These are phyloP conservation scores for Sinosuthora webbiana DNA, from an alignment of 2,113 vertebrate species.

Conservation along the genomic window DNA sequence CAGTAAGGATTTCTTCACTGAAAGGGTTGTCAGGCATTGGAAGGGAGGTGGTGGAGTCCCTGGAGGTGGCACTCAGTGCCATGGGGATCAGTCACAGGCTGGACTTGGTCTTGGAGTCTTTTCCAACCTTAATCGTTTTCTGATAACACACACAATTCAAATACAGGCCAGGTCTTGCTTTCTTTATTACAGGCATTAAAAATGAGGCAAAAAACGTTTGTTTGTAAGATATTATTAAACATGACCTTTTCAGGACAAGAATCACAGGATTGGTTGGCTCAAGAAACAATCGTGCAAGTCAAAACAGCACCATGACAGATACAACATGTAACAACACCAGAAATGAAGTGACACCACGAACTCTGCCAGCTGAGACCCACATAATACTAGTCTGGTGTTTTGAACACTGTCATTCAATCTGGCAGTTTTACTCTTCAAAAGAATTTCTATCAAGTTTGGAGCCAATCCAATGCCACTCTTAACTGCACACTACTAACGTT, in stretches of 20 bases:
- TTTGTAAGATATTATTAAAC: not conserved
- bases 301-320: not conserved
- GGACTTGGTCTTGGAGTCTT: not conserved
- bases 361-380: not conserved
- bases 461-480: not conserved
- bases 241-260: not conserved
- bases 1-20: not conserved
- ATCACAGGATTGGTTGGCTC: not conserved
- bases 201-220: not conserved
- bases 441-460: not conserved
- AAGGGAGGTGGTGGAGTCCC: not conserved
- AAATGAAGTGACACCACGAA: not conserved
- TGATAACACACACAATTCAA: not conserved
- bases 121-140: not conserved
- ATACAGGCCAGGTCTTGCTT: not conserved
- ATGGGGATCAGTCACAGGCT: not conserved
- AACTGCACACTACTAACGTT: not conserved
- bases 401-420: not conserved
- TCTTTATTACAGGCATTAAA: not conserved
- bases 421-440: not conserved
- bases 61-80: not conserved
- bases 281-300: not conserved
- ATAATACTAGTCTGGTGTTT: not conserved
- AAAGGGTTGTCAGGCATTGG: not conserved
- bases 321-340: not conserved